phyloP scores from a whole-genome alignment of 2,888 invertebrate species.

The Clistopyga incitator region DNA sequence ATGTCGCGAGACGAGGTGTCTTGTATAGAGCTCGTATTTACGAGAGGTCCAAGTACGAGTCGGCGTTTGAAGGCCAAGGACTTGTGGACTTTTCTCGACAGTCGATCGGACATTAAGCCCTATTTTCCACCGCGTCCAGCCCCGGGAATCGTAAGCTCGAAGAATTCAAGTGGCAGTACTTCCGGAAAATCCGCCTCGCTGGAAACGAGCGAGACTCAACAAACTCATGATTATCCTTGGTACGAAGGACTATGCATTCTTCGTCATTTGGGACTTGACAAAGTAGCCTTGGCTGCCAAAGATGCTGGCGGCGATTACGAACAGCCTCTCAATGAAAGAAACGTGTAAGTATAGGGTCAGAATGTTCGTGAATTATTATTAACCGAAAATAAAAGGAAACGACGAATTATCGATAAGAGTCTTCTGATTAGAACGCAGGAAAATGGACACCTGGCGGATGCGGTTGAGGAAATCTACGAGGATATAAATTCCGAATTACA shows the following conservation, averaged over 20 bases:
- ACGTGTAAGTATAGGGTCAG: neutral
- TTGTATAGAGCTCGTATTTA: constrained; percentile 64
- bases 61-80: constrained; percentile 64
- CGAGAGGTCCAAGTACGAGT: constrained; percentile 48
- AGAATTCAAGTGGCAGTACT: neutral
- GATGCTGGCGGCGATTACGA: constrained; percentile 2
- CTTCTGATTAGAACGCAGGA: constrained; percentile 54
- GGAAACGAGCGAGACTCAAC: neutral
- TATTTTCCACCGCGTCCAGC: constrained; percentile 35
- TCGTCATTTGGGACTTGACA: constrained; percentile 72
- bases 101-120: constrained; percentile 48
- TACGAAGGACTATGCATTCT: constrained; percentile 69
- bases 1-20: constrained; percentile 37
- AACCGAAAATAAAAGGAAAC: neutral
- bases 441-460: constrained; percentile 64
- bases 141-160: neutral
- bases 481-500: constrained; percentile 73
- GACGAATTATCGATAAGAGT: neutral
- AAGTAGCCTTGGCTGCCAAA: constrained; percentile 68
- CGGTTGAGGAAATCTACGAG: constrained; percentile 67
- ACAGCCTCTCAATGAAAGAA: neutral
- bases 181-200: neutral
- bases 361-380: neutral
- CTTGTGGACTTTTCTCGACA: constrained; percentile 66
- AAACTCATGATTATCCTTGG: constrained; percentile 64